A percentile compares a stretch with the other conserved stretches of the same genome.
Conservation (phyloP, 1,140 invertebrate species). For the Drosophila yakuba region DNA sequence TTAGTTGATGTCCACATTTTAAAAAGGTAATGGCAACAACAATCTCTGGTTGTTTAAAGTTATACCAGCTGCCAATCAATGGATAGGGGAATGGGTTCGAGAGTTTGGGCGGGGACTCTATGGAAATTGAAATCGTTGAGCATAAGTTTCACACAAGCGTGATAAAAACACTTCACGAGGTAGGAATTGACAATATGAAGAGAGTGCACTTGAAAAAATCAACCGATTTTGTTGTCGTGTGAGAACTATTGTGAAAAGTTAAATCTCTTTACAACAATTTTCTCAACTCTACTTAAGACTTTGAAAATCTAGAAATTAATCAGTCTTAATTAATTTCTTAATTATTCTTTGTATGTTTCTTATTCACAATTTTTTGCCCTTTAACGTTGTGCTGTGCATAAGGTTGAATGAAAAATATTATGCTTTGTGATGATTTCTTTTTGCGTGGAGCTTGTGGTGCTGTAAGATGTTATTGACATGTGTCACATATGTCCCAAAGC, state of each 20-base stretch:
- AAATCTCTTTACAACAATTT: no score
- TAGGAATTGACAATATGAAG: slow-evolving; percentile 7
- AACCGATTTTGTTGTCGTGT: no score
- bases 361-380: no score
- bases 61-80: slow-evolving; percentile 48
- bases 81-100: not conserved
- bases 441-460: slow-evolving; percentile 1
- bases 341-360: no score
- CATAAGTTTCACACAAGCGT: slow-evolving; percentile 44
- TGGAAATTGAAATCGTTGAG: slow-evolving; percentile 62
- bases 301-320: no score
- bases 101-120: slow-evolving; percentile 2
- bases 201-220: not conserved
- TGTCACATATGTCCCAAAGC: slow-evolving; percentile 55
- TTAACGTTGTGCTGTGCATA: no score
- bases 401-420: not conserved
- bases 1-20: slow-evolving; percentile 42
- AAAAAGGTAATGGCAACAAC: slow-evolving; percentile 47
- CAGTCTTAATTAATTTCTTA: no score
- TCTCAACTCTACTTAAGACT: no score
- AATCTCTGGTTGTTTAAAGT: slow-evolving; percentile 29
- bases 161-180: slow-evolving; percentile 46
- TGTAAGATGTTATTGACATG: slow-evolving; percentile 48
- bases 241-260: no score
- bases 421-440: not conserved